Conservation (phyloP, 2,797 vertebrate genomes). For the Enteromius trimaculatus region DNA sequence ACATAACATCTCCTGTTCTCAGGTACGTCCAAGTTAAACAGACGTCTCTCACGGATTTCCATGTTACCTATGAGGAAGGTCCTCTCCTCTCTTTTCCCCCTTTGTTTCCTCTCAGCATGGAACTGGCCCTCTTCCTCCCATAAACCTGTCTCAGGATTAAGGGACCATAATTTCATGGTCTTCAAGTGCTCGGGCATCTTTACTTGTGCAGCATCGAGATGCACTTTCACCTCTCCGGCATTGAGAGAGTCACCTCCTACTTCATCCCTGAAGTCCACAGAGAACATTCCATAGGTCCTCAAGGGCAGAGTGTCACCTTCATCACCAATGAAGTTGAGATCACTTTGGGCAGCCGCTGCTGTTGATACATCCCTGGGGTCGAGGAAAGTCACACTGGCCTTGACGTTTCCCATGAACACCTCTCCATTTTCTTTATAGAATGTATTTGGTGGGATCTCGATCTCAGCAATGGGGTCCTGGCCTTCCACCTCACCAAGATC, state of each 20-base stretch:
- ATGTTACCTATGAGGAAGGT: conserved; percentile 97
- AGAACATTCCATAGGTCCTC: conserved; percentile 98
- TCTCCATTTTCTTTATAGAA: conserved; percentile 94
- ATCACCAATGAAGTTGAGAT: conserved; percentile 90
- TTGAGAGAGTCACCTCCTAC: conserved; percentile 86
- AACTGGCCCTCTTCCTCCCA: conserved; percentile 97
- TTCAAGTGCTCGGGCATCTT: conserved; percentile 89
- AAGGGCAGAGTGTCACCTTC: conserved; percentile 92
- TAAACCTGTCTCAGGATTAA: conserved; percentile 93
- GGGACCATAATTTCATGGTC: conserved; percentile 96
- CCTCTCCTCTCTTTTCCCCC: conserved; percentile 90
- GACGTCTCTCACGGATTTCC: conserved; percentile 94
- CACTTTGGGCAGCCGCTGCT: conserved; percentile 89
- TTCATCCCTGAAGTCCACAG: conserved; percentile 91
- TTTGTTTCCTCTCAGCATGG: conserved; percentile 79
- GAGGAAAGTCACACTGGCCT: conserved; percentile 93
- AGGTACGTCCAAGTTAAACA: conserved; percentile 97
- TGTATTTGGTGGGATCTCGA: conserved; percentile 90
- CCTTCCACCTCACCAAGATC: conserved; percentile 86
- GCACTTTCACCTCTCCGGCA: conserved; percentile 91
- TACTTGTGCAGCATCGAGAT: conserved; percentile 89
- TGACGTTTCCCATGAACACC: conserved; percentile 88
- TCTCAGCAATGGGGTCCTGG: conserved; percentile 87
- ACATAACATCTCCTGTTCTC: conserved; percentile 94
- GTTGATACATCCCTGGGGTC: conserved; percentile 91